Evolutionary conservation across 1,140 invertebrate species (phyloP).

Genomic region (Notospermus geniculatus): DNA sequence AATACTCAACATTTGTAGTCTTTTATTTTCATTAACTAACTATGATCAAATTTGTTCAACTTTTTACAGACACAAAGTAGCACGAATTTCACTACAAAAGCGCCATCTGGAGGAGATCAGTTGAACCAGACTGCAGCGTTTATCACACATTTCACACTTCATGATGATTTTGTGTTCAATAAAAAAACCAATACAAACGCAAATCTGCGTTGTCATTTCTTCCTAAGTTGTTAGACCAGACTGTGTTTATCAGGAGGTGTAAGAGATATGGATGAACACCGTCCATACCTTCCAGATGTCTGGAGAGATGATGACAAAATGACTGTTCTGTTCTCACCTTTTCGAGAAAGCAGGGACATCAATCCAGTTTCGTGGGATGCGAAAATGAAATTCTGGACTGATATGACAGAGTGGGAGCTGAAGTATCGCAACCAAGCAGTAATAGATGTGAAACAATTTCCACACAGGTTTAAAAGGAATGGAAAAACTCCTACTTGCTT

Average conservation of each 20-base stretch:
- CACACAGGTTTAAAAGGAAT: slow-evolving; percentile 32
- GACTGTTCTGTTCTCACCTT: slow-evolving; percentile 45
- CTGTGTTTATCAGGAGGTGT: not conserved
- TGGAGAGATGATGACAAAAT: slow-evolving; percentile 37
- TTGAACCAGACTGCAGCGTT: too few species aligned
- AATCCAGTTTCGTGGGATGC: slow-evolving; percentile 44
- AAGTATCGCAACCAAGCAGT: slow-evolving; percentile 19
- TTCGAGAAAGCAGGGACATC: slow-evolving; percentile 36
- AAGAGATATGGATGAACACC: not conserved
- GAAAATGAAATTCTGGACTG: slow-evolving; percentile 44
- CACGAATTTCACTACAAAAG: too few species aligned
- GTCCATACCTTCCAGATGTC: slow-evolving; percentile 3
- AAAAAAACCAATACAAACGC: too few species aligned
- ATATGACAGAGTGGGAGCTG: slow-evolving; percentile 27
- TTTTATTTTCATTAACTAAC: too few species aligned
- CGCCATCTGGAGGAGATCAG: too few species aligned
- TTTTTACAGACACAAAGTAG: too few species aligned
- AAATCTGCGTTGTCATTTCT: not conserved
- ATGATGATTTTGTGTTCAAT: too few species aligned
- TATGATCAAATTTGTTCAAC: too few species aligned
- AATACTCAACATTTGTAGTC: too few species aligned
- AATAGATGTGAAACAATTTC: slow-evolving; percentile 26
- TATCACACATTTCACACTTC: too few species aligned
- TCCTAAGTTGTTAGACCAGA: not conserved
- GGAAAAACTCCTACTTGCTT: slow-evolving; percentile 39